Conservation (phyloP, 2,113 vertebrate species). For the Pluvianellus socialis region DNA sequence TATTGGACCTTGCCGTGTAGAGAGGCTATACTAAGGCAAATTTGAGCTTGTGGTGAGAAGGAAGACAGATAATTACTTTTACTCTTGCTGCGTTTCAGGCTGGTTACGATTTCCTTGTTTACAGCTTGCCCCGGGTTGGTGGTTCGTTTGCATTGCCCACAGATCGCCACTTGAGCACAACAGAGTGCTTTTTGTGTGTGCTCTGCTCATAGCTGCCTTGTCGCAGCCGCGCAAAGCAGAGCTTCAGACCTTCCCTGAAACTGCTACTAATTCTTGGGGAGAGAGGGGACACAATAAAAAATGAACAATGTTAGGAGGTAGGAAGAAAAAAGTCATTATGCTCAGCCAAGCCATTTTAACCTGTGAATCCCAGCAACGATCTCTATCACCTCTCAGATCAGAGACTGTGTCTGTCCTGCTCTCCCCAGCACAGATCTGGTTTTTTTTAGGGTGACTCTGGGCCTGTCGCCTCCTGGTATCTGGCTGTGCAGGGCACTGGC, state of each 20-base stretch:
- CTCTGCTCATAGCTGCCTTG: background rate
- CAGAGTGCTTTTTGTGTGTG: background rate
- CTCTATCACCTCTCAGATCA: background rate
- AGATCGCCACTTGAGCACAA: conserved; percentile 46
- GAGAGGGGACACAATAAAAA: background rate
- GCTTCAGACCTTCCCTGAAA: background rate
- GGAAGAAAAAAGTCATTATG: background rate
- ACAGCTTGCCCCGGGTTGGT: background rate
- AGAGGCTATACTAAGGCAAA: background rate
- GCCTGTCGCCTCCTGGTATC: accelerated
- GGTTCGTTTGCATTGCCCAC: conserved; percentile 23
- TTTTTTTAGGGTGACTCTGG: background rate
- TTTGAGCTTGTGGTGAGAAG: background rate
- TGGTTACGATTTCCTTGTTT: background rate
- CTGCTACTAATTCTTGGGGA: background rate
- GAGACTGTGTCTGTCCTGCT: background rate
- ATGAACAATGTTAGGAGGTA: background rate
- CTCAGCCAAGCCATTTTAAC: background rate
- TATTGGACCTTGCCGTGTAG: background rate
- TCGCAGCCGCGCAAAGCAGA: background rate
- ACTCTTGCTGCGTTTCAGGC: background rate
- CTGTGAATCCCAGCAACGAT: background rate
- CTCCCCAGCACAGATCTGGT: background rate
- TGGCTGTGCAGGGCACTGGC: background rate
- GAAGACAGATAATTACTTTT: background rate